Evolutionary conservation across 2,888 invertebrate genomes (phyloP).

Genomic region (Malthinus flaveolus): DNA sequence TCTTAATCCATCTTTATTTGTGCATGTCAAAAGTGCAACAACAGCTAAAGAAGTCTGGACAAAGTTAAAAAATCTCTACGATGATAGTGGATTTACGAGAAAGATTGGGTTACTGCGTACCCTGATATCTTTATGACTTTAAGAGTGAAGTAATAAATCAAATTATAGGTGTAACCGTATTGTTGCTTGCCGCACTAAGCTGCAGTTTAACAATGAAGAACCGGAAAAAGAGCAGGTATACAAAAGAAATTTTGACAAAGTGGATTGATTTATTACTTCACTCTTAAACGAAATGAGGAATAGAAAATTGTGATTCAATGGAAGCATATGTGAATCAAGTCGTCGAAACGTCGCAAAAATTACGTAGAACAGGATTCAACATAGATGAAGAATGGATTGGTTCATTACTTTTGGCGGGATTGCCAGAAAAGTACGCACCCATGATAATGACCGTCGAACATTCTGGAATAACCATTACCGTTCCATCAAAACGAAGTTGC

Average conservation of each 20-base stretch:
- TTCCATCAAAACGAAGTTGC: slow-evolving; percentile 27
- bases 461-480: slow-evolving; percentile 21
- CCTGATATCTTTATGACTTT: slow-evolving; percentile 35
- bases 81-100: slow-evolving; percentile 39
- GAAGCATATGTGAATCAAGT: slow-evolving; percentile 39
- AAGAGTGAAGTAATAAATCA: too few species aligned
- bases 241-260: too few species aligned
- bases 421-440: slow-evolving; percentile 26
- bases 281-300: too few species aligned
- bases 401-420: slow-evolving; percentile 35
- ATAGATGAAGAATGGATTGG: slow-evolving; percentile 40
- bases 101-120: slow-evolving; percentile 37
- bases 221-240: too few species aligned
- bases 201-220: too few species aligned
- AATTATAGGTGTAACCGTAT: too few species aligned
- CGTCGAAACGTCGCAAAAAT: slow-evolving; percentile 36
- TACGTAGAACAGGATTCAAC: slow-evolving; percentile 39
- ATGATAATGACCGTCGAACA: slow-evolving; percentile 34
- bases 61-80: slow-evolving; percentile 37
- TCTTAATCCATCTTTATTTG: slow-evolving; percentile 35
- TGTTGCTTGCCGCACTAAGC: too few species aligned
- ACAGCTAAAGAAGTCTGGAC: slow-evolving; percentile 26
- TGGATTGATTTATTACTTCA: too few species aligned
- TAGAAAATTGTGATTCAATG: slow-evolving; percentile 39
- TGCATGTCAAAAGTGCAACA: slow-evolving; percentile 35